Evolutionary conservation across 2,113 vertebrate genomes (phyloP).

Genomic region (Todiramphus chloris): DNA sequence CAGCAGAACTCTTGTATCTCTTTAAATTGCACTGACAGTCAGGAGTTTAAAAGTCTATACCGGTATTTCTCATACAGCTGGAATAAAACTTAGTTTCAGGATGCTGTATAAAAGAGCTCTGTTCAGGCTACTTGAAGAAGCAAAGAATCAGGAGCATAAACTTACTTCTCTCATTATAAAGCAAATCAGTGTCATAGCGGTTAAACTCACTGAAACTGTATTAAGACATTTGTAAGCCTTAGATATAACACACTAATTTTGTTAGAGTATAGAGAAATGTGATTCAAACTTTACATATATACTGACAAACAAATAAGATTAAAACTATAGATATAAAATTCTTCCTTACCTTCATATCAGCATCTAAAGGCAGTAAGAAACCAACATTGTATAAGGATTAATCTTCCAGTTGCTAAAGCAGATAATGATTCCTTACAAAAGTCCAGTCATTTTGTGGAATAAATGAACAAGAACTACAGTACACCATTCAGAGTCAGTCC

Average conservation of each 20-base stretch:
- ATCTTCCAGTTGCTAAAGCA: not conserved
- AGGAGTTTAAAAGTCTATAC: not conserved
- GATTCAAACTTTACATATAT: not conserved
- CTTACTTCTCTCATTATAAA: not conserved
- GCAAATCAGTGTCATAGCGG: not conserved
- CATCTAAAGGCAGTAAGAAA: not conserved
- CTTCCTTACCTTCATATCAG: not conserved
- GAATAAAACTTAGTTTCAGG: not conserved
- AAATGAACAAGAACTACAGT: not conserved
- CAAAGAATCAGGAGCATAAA: not conserved
- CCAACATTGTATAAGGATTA: not conserved
- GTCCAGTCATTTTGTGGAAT: not conserved
- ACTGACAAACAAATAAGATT: not conserved
- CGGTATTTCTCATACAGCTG: not conserved
- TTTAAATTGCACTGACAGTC: not conserved
- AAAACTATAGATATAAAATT: not conserved
- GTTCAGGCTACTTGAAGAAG: not conserved
- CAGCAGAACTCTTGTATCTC: not conserved
- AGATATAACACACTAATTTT: not conserved
- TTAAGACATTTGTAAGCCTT: not conserved
- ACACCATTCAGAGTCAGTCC: not conserved
- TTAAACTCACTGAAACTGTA: not conserved
- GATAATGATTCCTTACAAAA: not conserved
- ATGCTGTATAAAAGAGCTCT: not conserved
- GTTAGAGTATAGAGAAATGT: not conserved